Evolutionary conservation across 2,888 invertebrate genomes (phyloP).

Genomic region (Hypercompe scribonia): DNA sequence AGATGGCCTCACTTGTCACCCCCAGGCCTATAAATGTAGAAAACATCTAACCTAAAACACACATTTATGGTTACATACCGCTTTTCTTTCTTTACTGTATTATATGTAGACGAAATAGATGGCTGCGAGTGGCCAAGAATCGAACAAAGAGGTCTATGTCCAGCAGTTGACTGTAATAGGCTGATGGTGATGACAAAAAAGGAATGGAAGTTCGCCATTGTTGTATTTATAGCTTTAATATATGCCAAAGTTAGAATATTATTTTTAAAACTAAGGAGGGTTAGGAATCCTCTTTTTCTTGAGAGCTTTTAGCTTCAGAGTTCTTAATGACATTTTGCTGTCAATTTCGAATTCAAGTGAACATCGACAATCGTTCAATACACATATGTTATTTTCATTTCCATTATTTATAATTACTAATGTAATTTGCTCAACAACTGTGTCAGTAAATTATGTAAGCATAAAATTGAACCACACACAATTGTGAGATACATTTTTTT

Average conservation of each 20-base stretch:
- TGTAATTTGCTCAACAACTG: background rate
- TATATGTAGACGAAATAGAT: too few relatives aligned
- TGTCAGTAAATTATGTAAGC: conserved; percentile 13
- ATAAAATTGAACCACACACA: conserved; percentile 4
- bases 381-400: background rate
- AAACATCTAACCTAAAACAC: too few relatives aligned
- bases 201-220: too few relatives aligned
- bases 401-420: background rate
- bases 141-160: too few relatives aligned
- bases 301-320: too few relatives aligned
- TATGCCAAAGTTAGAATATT: background rate
- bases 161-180: too few relatives aligned
- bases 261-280: background rate
- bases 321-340: conserved; percentile 23
- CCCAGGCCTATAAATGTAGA: too few relatives aligned
- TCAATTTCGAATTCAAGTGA: conserved; percentile 39
- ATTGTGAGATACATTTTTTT: background rate
- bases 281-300: background rate
- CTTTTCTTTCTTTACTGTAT: too few relatives aligned
- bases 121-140: too few relatives aligned
- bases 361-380: conserved; percentile 3
- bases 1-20: too few relatives aligned
- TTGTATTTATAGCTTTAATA: background rate
- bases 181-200: too few relatives aligned
- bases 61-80: too few relatives aligned